A percentile compares a stretch with the other conserved stretches of the same genome.
phyloP scores from a whole-genome alignment of 2,797 vertebrate genomes.

The Pipistrellus nathusii region DNA sequence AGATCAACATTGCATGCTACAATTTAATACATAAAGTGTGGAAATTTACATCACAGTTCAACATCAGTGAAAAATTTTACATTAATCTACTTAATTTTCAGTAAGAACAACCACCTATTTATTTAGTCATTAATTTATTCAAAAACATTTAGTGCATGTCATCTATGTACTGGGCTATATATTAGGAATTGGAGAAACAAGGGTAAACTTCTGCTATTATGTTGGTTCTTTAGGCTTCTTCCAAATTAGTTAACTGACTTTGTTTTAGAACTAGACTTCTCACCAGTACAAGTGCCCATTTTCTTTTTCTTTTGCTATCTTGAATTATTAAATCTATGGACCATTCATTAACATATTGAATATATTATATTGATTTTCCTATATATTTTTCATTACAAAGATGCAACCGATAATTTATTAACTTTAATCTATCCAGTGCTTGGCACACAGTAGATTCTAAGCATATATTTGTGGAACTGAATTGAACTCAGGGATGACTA shows the following conservation, averaged over 20 bases:
- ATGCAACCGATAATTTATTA: not conserved
- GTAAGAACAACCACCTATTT: not conserved
- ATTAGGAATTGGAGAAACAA: not conserved
- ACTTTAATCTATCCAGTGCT: not conserved
- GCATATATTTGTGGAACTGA: not conserved
- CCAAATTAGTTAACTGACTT: not conserved
- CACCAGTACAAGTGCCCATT: not conserved
- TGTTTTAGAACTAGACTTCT: not conserved
- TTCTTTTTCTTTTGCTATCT: not conserved
- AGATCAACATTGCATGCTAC: not conserved
- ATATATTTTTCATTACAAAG: not conserved
- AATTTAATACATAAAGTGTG: not conserved
- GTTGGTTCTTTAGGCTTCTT: not conserved
- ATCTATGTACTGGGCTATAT: rapidly evolving
- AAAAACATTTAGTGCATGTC: not conserved
- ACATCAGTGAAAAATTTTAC: not conserved
- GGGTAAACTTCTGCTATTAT: not conserved
- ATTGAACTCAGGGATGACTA: not conserved
- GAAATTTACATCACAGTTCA: not conserved
- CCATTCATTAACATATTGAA: not conserved
- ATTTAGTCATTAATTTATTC: not conserved
- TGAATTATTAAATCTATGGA: not conserved
- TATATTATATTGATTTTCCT: not conserved
- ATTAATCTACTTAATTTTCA: not conserved
- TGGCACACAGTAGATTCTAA: not conserved